Base-by-base conservation (phyloP, 2,888 invertebrate species). In the Elmis aenea region DNA sequence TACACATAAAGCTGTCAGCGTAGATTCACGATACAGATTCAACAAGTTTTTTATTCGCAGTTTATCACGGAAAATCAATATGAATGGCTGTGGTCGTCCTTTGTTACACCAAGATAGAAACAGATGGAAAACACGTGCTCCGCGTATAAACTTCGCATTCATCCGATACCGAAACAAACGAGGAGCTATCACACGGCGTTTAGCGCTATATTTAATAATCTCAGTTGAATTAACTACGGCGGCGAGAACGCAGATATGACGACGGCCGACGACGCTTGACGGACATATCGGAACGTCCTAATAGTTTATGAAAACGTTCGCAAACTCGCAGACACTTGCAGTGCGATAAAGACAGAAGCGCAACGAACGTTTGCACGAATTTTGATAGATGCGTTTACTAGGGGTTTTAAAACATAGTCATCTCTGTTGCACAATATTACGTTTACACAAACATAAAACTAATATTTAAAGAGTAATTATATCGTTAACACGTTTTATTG, bases 21-120 rank as follows among this genome's bases (percentile, higher is more conserved):
- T 37, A 30, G 41, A 42, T 46, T 46, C 42, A 36, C 38, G 30
- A 38, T 43, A 47, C 55, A 72, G 65, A 68, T 75, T 76, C 66
- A 77, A 67, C 66, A 76, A 68, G 68, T 68, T 68, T 68, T 68
- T 67, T 67, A 66, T 67, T 59, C 59, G 61, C 59, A 61, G 66
- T 66, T 63, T 62, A 66, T 66, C 65, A 64, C 61, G 51, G 64
- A 67, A 67, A 68, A 68, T 68, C 68, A 63, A 68, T 68, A 67
- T 62, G 62, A 66, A 68, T 67, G 66, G 66, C 63, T 62, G 61
- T 57, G 57, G 56, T 59, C 61, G 62, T 62, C 62, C 66, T 67
- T 67, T 67, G 67, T 66, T 64, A 60, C 57, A 59, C 57, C 61
- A 58, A 58, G 62, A 63, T 60, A 59, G 56, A 62, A 60, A 63